Percentiles rank a stretch among this genome's conserved stretches.
Evolutionary conservation across 2,113 vertebrate species (phyloP).

Genomic region (Pitta sordida): DNA sequence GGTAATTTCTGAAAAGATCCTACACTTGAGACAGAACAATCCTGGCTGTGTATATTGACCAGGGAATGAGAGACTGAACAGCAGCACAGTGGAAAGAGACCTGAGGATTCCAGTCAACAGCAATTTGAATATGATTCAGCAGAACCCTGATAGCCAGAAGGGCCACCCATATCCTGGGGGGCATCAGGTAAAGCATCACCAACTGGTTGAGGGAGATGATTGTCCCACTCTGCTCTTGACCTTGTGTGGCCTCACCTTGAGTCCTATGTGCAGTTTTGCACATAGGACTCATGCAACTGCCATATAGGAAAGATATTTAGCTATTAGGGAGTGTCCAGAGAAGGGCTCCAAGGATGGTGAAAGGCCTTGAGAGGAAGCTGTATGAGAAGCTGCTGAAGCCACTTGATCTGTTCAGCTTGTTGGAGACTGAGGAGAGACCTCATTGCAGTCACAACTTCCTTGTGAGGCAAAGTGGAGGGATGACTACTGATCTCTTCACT

Average conservation of each 20-base stretch:
- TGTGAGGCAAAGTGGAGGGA: fast-evolving
- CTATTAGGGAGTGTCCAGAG: fast-evolving
- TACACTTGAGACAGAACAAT: neutral
- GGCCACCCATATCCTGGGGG: fast-evolving
- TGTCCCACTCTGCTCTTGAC: fast-evolving
- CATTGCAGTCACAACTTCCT: neutral
- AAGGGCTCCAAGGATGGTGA: fast-evolving
- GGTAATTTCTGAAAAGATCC: neutral
- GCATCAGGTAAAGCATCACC: fast-evolving
- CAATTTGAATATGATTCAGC: no score
- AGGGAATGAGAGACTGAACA: neutral
- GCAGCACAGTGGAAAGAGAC: neutral
- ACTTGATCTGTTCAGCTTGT: neutral
- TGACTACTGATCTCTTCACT: neutral
- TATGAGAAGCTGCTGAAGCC: fast-evolving
- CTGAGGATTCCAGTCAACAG: fast-evolving
- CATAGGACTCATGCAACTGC: no score
- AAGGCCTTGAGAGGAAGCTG: fast-evolving
- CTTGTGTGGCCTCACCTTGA: fast-evolving
- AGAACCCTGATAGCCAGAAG: neutral
- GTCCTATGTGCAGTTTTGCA: neutral
- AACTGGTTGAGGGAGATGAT: fast-evolving
- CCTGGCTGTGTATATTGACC: neutral
- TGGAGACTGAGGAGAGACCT: neutral
- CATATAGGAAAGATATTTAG: neutral